phyloP scores from a whole-genome alignment of 2,888 invertebrate species.

The Cancer borealis region DNA sequence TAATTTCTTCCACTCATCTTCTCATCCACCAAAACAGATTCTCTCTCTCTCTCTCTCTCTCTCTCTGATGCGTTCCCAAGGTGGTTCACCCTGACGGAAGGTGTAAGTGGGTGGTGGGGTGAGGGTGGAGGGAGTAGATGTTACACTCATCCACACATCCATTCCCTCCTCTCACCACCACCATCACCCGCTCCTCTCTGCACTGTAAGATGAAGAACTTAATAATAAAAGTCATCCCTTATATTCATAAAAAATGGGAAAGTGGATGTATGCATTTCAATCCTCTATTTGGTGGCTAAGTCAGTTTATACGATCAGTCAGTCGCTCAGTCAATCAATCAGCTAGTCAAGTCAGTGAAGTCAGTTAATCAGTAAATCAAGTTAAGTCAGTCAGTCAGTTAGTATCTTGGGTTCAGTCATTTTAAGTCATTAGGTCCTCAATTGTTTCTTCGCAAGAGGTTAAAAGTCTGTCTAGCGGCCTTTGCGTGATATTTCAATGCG shows the following conservation, averaged over 20 bases:
- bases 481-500: slow-evolving; percentile 1
- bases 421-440: no score
- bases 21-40: not conserved
- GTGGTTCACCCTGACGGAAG: slow-evolving; percentile 34
- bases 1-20: not conserved
- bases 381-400: not conserved
- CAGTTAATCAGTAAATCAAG: no score
- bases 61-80: not conserved
- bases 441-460: no score
- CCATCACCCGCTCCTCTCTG: not conserved
- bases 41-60: slow-evolving; percentile 29
- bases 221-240: not conserved
- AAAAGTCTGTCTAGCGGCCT: not conserved
- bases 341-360: no score
- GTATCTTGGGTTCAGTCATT: not conserved
- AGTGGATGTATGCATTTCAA: not conserved
- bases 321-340: no score
- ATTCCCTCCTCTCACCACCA: not conserved
- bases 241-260: not conserved
- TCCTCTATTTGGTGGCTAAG: no score
- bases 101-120: not conserved
- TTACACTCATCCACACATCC: not conserved
- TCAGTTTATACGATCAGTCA: no score
- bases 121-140: not conserved
- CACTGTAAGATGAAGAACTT: not conserved